A percentile compares a stretch with the other conserved stretches of the same genome.
These are phyloP conservation scores for Cyrtodaria siliqua DNA, from an alignment of 2,888 invertebrate species.

Conservation along the genomic window DNA sequence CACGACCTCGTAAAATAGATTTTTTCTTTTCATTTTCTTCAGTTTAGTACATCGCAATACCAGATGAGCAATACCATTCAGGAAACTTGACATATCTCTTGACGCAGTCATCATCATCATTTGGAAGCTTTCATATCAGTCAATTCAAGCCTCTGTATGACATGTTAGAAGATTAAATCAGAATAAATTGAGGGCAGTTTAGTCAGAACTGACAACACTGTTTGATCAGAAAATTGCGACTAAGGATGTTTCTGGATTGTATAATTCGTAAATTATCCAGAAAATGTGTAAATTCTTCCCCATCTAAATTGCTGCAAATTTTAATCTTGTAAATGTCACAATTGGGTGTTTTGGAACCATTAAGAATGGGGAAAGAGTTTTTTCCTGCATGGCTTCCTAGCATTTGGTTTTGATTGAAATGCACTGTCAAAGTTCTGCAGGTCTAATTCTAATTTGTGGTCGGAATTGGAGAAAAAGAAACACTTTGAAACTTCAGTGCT, in stretches of 20 bases:
- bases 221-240: constrained; percentile 43
- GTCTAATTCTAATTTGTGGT: too few relatives aligned
- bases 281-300: constrained; percentile 2
- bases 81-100: too few relatives aligned
- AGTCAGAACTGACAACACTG: constrained; percentile 20
- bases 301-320: neutral
- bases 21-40: neutral
- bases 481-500: too few relatives aligned
- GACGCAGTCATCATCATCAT: constrained; percentile 18
- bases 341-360: too few relatives aligned
- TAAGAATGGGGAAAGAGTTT: too few relatives aligned
- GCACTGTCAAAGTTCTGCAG: too few relatives aligned
- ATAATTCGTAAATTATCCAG: constrained; percentile 35
- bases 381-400: too few relatives aligned
- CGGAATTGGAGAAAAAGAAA: too few relatives aligned
- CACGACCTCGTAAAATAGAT: neutral
- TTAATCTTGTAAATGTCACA: constrained; percentile 1
- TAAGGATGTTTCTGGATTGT: constrained; percentile 21
- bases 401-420: too few relatives aligned
- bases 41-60: neutral
- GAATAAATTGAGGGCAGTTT: constrained; percentile 29
- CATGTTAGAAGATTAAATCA: constrained; percentile 27
- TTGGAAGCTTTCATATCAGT: constrained; percentile 35
- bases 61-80: neutral
- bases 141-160: constrained; percentile 30